Evolutionary conservation across 2,888 invertebrate species (phyloP).

Genomic region (Ophioninae sp.): DNA sequence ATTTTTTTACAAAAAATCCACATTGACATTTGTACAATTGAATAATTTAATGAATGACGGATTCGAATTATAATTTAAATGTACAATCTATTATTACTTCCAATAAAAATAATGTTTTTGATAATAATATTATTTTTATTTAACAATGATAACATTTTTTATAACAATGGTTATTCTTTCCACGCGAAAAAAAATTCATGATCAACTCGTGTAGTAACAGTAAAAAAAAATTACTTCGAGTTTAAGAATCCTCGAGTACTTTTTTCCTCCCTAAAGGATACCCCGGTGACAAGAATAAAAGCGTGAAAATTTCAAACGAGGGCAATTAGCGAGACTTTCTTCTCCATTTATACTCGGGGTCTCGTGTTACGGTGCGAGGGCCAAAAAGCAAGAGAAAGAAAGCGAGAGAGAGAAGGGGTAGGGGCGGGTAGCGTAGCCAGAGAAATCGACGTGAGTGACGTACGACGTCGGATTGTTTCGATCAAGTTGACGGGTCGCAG

Average conservation of each 20-base stretch:
- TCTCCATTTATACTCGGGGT: neutral
- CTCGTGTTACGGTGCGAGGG: slow-evolving; percentile 24
- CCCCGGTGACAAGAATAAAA: neutral
- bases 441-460: slow-evolving; percentile 35
- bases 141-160: too few relatives aligned
- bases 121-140: too few relatives aligned
- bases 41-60: too few relatives aligned
- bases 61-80: too few relatives aligned
- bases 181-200: neutral
- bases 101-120: too few relatives aligned
- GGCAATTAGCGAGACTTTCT: slow-evolving; percentile 58
- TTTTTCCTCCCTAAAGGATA: neutral
- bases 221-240: neutral
- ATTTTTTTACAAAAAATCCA: too few relatives aligned
- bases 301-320: neutral
- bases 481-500: slow-evolving; percentile 58
- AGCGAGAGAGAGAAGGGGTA: neutral
- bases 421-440: neutral
- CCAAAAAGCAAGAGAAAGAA: neutral
- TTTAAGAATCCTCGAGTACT: neutral
- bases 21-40: too few relatives aligned
- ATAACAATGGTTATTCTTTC: neutral
- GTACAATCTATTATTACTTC: too few relatives aligned
- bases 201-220: neutral
- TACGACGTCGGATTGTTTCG: slow-evolving; percentile 36